Base-by-base conservation (phyloP, 2,888 invertebrate genomes). In the Mechanitis messenoides region DNA sequence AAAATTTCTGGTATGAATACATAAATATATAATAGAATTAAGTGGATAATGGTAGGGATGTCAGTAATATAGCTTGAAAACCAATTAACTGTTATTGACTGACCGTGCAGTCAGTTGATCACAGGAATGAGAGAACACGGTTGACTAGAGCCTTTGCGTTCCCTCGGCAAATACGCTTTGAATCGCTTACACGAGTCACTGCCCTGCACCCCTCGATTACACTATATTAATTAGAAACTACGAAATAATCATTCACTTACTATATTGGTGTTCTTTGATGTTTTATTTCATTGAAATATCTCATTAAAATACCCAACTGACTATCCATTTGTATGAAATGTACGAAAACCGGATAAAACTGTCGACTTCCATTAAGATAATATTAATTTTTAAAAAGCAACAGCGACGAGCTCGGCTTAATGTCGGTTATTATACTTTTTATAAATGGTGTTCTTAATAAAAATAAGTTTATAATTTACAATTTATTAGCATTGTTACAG, bases 171-270 rank as follows among this genome's bases (percentile, higher is more conserved):
- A 81, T 79, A 78, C 74, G 73, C 78, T 74, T 77, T 76, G 75
- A 75, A 75, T 75, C 78, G 79, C 75, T 85, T 79, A 80, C 79
- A 83, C 83, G 83, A 85, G 79, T 85, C 86, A 85, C 76, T 84
- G 81, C 78, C 63, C 74, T 71, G 72, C 78, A 74, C 81, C 80
- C 79, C 73, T 70, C 67, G 66, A 69, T 69, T 71, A 71, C 71
- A 71, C 71, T 73, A 67, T 69, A 66, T 68, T 70, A 70, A 69
- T 66, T 68, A 67, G 57, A 66, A 68, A 64, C 68, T 64, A 50
- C 50, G 5, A 55, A 50, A 55, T 55, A 53, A 61, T 55, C 42
- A 7, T 61, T 53, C 60, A 60, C 58, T 57, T 31, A 31, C 50
- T 9, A 11, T 12, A 50, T 28, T 11, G n/a, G 31, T 31, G 20